These are phyloP conservation scores for Styela plicata DNA, from an alignment of 23 tunicate species.

Conservation along the genomic window DNA sequence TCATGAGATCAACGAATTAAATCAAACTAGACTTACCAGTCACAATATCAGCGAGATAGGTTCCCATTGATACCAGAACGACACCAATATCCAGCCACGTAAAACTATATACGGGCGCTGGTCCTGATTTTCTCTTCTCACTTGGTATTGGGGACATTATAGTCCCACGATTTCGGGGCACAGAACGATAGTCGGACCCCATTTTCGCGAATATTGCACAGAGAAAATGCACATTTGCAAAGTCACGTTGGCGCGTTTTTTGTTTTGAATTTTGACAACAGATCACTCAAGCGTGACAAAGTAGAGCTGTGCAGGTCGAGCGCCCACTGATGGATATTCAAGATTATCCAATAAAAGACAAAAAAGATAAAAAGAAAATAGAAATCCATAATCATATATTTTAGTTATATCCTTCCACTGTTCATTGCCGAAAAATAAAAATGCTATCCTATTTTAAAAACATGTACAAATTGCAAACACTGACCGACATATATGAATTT, in stretches of 20 bases:
- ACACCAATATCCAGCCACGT: slow-evolving; percentile 73
- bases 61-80: slow-evolving; percentile 70
- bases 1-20: too few species aligned
- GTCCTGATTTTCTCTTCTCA: slow-evolving; percentile 18
- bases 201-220: not conserved
- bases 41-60: slow-evolving; percentile 80
- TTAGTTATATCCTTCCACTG: too few species aligned
- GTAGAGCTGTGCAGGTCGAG: too few species aligned
- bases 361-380: too few species aligned
- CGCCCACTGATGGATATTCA: too few species aligned
- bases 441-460: too few species aligned
- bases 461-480: too few species aligned
- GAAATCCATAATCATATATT: too few species aligned
- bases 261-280: not conserved
- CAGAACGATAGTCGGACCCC: not conserved
- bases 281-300: not conserved
- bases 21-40: too few species aligned
- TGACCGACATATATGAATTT: too few species aligned
- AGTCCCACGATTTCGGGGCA: slow-evolving; percentile 5
- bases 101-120: slow-evolving; percentile 60
- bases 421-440: too few species aligned
- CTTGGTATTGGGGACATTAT: slow-evolving; percentile 15
- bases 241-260: not conserved
- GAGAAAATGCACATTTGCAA: not conserved
- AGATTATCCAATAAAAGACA: too few species aligned